Percentiles rank a stretch among this genome's conserved stretches.
phyloP scores from a whole-genome alignment of 2,797 vertebrate species.

The Okamejei kenojei region DNA sequence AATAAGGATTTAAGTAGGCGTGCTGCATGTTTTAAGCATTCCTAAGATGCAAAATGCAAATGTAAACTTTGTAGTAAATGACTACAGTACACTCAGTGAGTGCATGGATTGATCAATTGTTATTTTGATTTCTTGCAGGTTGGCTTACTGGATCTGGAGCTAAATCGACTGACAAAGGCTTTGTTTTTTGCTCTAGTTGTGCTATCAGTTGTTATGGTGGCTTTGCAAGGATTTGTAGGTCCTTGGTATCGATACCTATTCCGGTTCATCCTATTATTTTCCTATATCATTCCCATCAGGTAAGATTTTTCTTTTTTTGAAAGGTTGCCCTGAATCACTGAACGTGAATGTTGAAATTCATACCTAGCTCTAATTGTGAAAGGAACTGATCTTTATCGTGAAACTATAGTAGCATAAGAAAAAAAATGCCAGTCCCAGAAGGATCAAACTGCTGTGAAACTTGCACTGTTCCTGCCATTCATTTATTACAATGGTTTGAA shows the following conservation, averaged over 20 bases:
- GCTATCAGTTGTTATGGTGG: conserved; percentile 81
- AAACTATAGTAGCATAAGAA: conserved; percentile 46
- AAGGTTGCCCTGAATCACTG: conserved; percentile 48
- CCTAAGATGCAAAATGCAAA: background rate
- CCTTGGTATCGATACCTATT: conserved; percentile 91
- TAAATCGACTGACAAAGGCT: conserved; percentile 92
- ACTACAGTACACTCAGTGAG: background rate
- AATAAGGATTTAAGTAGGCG: background rate
- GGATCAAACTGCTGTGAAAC: conserved; percentile 46
- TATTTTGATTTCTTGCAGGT: conserved; percentile 59
- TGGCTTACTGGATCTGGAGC: conserved; percentile 84
- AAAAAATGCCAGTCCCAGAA: conserved; percentile 48
- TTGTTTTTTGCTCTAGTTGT: conserved; percentile 86
- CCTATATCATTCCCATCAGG: conserved; percentile 98
- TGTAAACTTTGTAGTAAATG: background rate
- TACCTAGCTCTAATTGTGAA: conserved; percentile 49
- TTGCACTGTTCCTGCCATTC: background rate
- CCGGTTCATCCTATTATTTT: conserved; percentile 90
- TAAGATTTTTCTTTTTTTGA: conserved; percentile 52
- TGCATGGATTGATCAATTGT: background rate
- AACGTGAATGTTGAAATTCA: conserved; percentile 50
- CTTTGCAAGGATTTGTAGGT: conserved; percentile 84
- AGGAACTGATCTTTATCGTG: conserved; percentile 51
- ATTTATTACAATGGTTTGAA: background rate
- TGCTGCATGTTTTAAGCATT: background rate